A percentile compares a stretch with the other conserved stretches of the same genome.
These are phyloP conservation scores for Gadus chalcogrammus DNA, from an alignment of 2,113 vertebrate species.

Conservation along the genomic window DNA sequence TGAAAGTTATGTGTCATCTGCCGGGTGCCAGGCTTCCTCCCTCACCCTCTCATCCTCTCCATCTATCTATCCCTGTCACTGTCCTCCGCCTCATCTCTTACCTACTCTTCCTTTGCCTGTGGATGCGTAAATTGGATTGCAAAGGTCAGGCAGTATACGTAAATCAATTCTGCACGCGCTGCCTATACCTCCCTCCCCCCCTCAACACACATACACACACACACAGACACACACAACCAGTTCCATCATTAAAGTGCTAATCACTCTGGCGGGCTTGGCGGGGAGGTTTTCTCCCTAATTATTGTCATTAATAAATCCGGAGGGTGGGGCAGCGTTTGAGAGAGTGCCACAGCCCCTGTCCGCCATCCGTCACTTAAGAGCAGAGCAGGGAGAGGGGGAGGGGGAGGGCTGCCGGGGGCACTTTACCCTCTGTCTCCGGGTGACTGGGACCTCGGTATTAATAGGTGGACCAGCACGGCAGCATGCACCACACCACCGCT, in stretches of 20 bases:
- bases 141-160: conserved; percentile 73
- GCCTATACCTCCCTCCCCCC: conserved; percentile 43
- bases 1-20: conserved; percentile 49
- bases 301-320: conserved; percentile 76
- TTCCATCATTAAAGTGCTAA: conserved; percentile 76
- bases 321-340: conserved; percentile 59
- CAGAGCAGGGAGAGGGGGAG: conserved; percentile 39
- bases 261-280: conserved; percentile 66
- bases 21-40: conserved; percentile 40
- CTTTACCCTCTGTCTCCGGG: conserved; percentile 10
- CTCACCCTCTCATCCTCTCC: conserved; percentile 37
- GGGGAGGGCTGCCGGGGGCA: conserved; percentile 31
- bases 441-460: not conserved
- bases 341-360: conserved; percentile 58
- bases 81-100: conserved; percentile 49
- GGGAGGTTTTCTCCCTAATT: conserved; percentile 74
- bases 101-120: conserved; percentile 60
- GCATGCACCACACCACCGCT: not conserved
- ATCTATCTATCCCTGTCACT: conserved; percentile 60
- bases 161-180: conserved; percentile 71
- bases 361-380: conserved; percentile 64
- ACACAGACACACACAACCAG: not conserved
- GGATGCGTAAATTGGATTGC: conserved; percentile 70
- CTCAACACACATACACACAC: not conserved
- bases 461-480: not conserved